phyloP scores from a whole-genome alignment of 2,113 vertebrate species.

The Thymallus thymallus region DNA sequence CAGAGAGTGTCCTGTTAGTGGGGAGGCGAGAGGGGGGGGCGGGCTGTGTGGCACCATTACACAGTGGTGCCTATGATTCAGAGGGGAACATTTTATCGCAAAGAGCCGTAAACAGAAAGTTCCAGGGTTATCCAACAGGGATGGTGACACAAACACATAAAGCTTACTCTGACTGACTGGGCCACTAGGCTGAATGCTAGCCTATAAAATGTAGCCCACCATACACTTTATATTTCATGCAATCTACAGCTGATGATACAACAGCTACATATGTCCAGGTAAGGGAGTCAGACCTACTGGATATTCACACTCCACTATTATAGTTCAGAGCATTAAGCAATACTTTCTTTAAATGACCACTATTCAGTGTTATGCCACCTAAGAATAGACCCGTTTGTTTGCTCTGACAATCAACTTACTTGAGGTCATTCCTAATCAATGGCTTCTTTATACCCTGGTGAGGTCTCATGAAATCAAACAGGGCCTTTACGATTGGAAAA shows the following conservation, averaged over 20 bases:
- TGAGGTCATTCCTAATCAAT: constrained; percentile 51
- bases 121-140: constrained; percentile 54
- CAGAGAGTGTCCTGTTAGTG: constrained; percentile 67
- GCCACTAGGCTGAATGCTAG: background rate
- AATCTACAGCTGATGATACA: constrained; percentile 7
- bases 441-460: constrained; percentile 36
- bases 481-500: background rate
- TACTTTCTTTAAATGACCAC: constrained; percentile 39
- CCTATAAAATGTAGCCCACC: constrained; percentile 1
- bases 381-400: constrained; percentile 53
- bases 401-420: constrained; percentile 35
- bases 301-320: background rate
- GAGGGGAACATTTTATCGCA: constrained; percentile 68
- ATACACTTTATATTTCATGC: constrained; percentile 14
- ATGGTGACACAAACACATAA: constrained; percentile 58
- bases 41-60: constrained; percentile 49
- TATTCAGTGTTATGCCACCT: constrained; percentile 35
- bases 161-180: constrained; percentile 40
- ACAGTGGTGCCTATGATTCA: constrained; percentile 69
- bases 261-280: constrained; percentile 13
- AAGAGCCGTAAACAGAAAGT: constrained; percentile 61
- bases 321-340: background rate
- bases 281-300: background rate
- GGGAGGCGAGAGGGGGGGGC: constrained; percentile 20
- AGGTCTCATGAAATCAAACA: constrained; percentile 12